Conservation (phyloP, 1,140 invertebrate species). For the Caenorhabditis elegans region WBcel235 BX284605.5:16641001-16641500, state of each 20-base stretch:
- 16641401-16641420: constrained; percentile 54
- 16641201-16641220: constrained; percentile 55
- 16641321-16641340: constrained; percentile 46
- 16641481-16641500: background rate
- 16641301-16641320: constrained; percentile 50
- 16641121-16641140: background rate
- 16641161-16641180: constrained; percentile 43
- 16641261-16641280: constrained; percentile 44
- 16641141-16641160: constrained; percentile 10
- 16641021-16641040: too few relatives aligned
- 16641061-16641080: too few relatives aligned
- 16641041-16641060: too few relatives aligned
- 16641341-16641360: constrained; percentile 29
- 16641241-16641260: constrained; percentile 56
- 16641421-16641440: constrained; percentile 43
- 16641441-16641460: background rate
- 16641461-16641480: background rate
- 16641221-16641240: constrained; percentile 52
- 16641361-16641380: constrained; percentile 12
- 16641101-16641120: background rate
- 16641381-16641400: constrained; percentile 24
- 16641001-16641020: too few relatives aligned
- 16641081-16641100: too few relatives aligned
- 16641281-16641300: constrained; percentile 47
- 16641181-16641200: constrained; percentile 43